These are phyloP conservation scores for Coturnix japonica DNA, from an alignment of 2,113 vertebrate species.

Conservation along the genomic window DNA sequence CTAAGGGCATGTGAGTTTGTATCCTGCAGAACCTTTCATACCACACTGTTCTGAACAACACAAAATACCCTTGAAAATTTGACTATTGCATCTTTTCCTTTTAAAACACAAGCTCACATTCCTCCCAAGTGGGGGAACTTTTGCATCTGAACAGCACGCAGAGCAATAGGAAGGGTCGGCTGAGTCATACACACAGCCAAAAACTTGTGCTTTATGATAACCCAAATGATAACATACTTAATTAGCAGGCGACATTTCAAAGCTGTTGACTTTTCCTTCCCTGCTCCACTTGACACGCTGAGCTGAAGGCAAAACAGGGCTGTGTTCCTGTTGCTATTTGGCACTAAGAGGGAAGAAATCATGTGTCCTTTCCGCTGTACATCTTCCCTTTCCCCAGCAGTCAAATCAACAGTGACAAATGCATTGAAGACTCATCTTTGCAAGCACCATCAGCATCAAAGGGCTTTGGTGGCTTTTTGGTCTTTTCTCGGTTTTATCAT, in stretches of 20 bases:
- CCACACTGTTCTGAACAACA: too few relatives aligned
- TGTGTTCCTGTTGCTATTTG: constrained; percentile 33
- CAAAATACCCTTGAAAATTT: too few relatives aligned
- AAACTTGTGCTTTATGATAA: neutral
- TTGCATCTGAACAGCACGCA: neutral
- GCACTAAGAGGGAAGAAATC: neutral
- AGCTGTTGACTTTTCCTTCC: constrained; percentile 31
- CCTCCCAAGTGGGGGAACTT: neutral
- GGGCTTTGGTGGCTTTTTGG: neutral
- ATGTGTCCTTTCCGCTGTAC: constrained; percentile 9
- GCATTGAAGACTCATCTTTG: neutral
- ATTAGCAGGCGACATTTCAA: constrained; percentile 52
- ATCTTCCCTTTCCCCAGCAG: neutral
- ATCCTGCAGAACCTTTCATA: neutral
- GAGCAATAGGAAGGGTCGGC: neutral
- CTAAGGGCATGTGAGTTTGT: neutral
- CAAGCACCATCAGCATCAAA: neutral
- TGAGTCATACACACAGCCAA: neutral
- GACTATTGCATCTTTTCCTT: too few relatives aligned
- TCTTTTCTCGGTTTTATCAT: neutral
- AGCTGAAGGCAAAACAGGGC: constrained; percentile 55
- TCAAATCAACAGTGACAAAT: neutral
- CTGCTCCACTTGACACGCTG: constrained; percentile 31
- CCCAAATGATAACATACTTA: neutral
- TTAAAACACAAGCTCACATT: neutral